Evolutionary conservation across 2,797 vertebrate species (phyloP).

Genomic region (Rhinella marina): DNA sequence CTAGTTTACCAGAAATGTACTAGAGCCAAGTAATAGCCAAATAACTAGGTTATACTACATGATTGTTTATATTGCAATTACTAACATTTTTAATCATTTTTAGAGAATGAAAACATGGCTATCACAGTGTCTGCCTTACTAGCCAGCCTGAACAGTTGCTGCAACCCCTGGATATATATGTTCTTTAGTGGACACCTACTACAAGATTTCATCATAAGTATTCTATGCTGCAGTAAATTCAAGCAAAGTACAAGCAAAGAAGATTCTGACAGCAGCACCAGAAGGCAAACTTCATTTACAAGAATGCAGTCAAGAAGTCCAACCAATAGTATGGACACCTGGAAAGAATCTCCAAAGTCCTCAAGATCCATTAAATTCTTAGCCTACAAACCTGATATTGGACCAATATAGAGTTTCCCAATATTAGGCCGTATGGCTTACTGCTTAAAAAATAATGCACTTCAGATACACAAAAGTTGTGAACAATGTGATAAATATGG

Average conservation of each 20-base stretch:
- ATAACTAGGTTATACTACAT: not conserved
- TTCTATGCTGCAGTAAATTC: conserved; percentile 80
- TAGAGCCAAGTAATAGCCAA: not conserved
- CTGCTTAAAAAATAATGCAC: not conserved
- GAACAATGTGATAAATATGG: conserved; percentile 9
- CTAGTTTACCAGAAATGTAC: not conserved
- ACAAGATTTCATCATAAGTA: conserved; percentile 87
- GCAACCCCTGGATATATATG: conserved; percentile 99
- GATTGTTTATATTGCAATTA: not conserved
- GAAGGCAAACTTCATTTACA: conserved; percentile 85
- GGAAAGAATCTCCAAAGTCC: conserved; percentile 81
- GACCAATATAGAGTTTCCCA: not conserved
- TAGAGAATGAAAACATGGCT: conserved; percentile 88
- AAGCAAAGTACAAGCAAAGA: conserved; percentile 82
- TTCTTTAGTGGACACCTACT: conserved; percentile 96
- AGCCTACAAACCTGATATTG: conserved; percentile 70
- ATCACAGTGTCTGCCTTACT: conserved; percentile 90
- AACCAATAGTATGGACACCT: conserved; percentile 79
- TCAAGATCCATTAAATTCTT: conserved; percentile 73
- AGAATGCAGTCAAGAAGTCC: conserved; percentile 84
- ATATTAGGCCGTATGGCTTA: not conserved
- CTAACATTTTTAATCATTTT: not conserved
- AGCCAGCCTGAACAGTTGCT: conserved; percentile 96
- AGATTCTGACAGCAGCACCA: conserved; percentile 88
- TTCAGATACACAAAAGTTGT: conserved; percentile 7